Evolutionary conservation across 1,140 invertebrate genomes (phyloP), one percentile per base, ranked within the genome.

Genomic region (Aphis craccivora): DNA sequence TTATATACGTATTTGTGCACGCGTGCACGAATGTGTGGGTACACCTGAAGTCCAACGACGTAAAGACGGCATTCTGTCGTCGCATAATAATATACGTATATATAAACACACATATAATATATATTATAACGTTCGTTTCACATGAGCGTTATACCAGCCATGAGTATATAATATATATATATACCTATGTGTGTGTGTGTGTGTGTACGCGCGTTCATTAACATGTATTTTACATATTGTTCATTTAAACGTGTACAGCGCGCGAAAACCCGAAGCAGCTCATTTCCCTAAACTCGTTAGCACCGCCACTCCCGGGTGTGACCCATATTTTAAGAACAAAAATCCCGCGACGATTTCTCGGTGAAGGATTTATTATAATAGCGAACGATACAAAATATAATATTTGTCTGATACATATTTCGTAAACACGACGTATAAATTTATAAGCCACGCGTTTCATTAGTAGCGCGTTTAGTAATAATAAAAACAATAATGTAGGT

Each of bases 171-270:
- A 30, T 60, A 30, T 30, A 30, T n/a, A n/a, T 67, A 30, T 67
- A 30, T 60, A 25, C 7, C 0, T 25, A 25, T 55, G 7, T 60
- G 23, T 30, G 30, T n/a, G 30, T 67, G 9, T n/a, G 30, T 67
- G 60, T 1, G 25, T 67, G 30, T 67, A 67, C 14, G 60, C 60
- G 4, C 14, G 60, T 76, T 76, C 60, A 76, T 76, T 76, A 76
- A 76, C 60, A 76, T 76, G 60, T 76, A 76, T 76, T 76, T 76
- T 76, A 76, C 60, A 76, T 76, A 76, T 76, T 76, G 60, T 76
- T 76, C 60, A 76, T 76, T 76, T 76, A 76, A 76, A 76, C 60
- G 60, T 76, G 60, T 76, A 76, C n/a, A 11, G 60, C 30, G 60
- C 60, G 60, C 60, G 60, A 76, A 76, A 76, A 76, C 60, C 60